phyloP scores from a whole-genome alignment of 2,888 invertebrate species.

The Metallyticus violacea region DNA sequence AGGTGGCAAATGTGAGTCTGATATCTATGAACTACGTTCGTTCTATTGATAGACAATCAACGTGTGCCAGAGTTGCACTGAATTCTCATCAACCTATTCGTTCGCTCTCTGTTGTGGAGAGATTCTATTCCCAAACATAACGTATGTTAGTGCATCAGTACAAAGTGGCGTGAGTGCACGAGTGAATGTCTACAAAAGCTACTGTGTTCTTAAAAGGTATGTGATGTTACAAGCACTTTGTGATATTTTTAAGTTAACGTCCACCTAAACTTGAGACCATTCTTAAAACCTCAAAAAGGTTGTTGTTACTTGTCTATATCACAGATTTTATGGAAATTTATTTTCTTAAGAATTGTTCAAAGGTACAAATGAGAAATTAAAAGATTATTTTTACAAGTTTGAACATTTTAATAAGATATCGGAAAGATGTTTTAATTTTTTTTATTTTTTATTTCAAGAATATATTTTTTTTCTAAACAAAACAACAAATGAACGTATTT shows the following conservation, averaged over 20 bases:
- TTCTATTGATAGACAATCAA: not conserved
- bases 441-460: too few relatives aligned
- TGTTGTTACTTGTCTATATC: not conserved
- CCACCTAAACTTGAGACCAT: not conserved
- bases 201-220: not conserved
- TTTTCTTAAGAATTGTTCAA: not conserved
- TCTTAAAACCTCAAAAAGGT: not conserved
- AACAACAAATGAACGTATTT: too few relatives aligned
- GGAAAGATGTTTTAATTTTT: too few relatives aligned
- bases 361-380: not conserved
- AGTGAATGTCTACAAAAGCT: not conserved
- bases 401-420: too few relatives aligned
- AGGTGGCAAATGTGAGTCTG: not conserved
- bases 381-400: too few relatives aligned
- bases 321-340: not conserved
- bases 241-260: not conserved
- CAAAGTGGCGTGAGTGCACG: not conserved
- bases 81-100: too few relatives aligned
- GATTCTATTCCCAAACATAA: not conserved
- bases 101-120: not conserved
- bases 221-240: not conserved
- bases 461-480: too few relatives aligned
- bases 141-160: not conserved
- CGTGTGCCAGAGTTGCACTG: not conserved
- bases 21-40: not conserved